phyloP scores from a whole-genome alignment of 2,113 vertebrate genomes.

The Tragulus kanchil region DNA sequence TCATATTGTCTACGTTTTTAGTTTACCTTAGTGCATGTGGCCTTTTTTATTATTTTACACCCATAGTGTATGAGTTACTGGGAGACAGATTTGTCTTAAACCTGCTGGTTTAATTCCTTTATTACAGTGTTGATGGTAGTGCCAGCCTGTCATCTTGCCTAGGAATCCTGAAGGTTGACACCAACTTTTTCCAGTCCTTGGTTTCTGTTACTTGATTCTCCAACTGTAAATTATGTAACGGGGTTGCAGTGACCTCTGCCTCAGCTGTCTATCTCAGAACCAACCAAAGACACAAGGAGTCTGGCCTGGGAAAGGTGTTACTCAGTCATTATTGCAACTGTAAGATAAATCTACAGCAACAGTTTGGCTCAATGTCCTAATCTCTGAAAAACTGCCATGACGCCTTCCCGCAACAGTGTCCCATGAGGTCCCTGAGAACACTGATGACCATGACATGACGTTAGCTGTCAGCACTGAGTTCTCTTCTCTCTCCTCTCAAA shows the following conservation, averaged over 20 bases:
- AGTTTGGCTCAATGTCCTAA: constrained; percentile 50
- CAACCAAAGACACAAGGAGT: background rate
- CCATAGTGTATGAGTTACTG: background rate
- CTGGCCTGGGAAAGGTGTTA: background rate
- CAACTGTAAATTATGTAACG: constrained; percentile 25
- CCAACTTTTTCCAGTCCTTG: background rate
- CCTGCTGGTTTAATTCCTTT: background rate
- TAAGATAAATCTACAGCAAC: constrained; percentile 46
- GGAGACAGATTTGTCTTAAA: background rate
- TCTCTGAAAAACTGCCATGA: constrained; percentile 50
- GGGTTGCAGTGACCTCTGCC: background rate
- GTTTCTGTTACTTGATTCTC: constrained; percentile 9
- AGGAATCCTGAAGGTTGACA: constrained; percentile 36
- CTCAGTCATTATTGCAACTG: background rate
- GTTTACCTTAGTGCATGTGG: background rate
- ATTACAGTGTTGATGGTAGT: background rate
- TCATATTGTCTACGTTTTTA: background rate
- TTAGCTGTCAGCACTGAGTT: background rate
- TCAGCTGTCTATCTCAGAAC: background rate
- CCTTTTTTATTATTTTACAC: constrained; percentile 13
- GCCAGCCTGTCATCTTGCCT: constrained; percentile 13
- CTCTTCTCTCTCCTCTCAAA: background rate
- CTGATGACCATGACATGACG: background rate
- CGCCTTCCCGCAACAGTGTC: background rate
- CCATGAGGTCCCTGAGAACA: background rate